Evolutionary conservation across 1,140 invertebrate genomes (phyloP).

Genomic region (Spodoptera frugiperda): DNA sequence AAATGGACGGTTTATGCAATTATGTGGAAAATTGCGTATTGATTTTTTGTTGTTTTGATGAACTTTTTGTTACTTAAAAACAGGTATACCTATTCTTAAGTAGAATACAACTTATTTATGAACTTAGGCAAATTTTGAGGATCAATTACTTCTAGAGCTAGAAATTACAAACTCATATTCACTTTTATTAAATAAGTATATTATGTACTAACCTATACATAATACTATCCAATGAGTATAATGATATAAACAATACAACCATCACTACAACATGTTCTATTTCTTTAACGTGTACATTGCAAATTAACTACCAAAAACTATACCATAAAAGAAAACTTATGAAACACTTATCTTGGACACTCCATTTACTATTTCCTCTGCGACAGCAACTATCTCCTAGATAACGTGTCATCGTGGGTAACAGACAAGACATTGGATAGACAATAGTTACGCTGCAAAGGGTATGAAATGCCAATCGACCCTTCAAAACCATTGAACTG

Average conservation of each 20-base stretch:
- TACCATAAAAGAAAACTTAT: too few relatives aligned
- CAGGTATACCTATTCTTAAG: not conserved
- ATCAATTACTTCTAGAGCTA: too few relatives aligned
- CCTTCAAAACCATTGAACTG: constrained; percentile 1
- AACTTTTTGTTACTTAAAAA: not conserved
- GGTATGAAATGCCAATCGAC: not conserved
- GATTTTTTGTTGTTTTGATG: not conserved
- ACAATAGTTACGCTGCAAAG: not conserved
- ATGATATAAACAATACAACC: too few relatives aligned
- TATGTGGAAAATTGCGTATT: not conserved
- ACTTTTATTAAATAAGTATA: too few relatives aligned
- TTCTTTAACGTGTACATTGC: too few relatives aligned
- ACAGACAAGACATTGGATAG: constrained; percentile 27
- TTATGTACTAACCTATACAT: too few relatives aligned
- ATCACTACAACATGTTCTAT: too few relatives aligned
- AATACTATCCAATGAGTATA: too few relatives aligned
- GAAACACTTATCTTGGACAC: not conserved
- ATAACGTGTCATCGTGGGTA: constrained; percentile 17
- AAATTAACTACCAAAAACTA: too few relatives aligned
- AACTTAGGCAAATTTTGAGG: too few relatives aligned
- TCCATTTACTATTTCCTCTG: not conserved
- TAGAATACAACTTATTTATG: too few relatives aligned
- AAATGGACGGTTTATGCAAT: not conserved
- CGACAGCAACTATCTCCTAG: not conserved
- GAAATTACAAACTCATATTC: too few relatives aligned